phyloP scores from a whole-genome alignment of 1,140 invertebrate species.

The Leptopilina boulardi region DNA sequence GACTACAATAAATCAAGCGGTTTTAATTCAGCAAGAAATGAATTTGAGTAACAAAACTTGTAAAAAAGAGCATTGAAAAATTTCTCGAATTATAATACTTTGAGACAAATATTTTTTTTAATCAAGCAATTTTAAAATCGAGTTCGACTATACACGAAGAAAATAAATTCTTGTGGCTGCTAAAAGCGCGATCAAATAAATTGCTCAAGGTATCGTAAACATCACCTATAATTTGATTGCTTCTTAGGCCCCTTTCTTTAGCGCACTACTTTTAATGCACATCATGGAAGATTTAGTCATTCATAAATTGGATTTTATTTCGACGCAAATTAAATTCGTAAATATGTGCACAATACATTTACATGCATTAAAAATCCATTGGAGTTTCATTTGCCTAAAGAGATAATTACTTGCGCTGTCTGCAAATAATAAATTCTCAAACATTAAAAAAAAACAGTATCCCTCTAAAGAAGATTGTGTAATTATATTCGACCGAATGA shows the following conservation, averaged over 20 bases:
- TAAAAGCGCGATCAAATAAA: no score
- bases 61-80: not conserved
- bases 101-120: no score
- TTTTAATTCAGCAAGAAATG: not conserved
- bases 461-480: not conserved
- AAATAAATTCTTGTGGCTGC: no score
- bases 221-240: no score
- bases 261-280: not conserved
- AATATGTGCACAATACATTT: not conserved
- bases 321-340: not conserved
- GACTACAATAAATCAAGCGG: not conserved
- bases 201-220: no score
- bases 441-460: not conserved
- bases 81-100: no score
- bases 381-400: not conserved
- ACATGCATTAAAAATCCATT: not conserved
- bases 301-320: not conserved
- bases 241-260: no score
- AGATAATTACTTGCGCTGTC: not conserved
- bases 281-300: slow-evolving; percentile 1
- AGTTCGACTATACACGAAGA: no score
- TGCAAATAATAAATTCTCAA: not conserved
- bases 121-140: no score
- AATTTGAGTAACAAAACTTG: not conserved
- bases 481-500: not conserved